A percentile compares a stretch with the other conserved stretches of the same genome.
These are phyloP conservation scores for Lasioglossum vierecki DNA, from an alignment of 2,888 invertebrate genomes.

Conservation along the genomic window DNA sequence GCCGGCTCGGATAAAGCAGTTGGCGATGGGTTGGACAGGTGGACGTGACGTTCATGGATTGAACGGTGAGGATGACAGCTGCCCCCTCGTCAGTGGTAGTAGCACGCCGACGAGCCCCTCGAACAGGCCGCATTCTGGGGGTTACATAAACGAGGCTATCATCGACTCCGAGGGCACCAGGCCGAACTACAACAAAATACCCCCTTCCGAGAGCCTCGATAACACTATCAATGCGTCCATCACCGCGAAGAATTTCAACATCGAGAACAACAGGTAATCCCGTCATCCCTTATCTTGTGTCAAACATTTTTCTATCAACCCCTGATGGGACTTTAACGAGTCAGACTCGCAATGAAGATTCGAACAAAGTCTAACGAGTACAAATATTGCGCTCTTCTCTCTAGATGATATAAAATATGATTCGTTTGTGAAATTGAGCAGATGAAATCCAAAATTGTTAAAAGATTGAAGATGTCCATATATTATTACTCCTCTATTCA, in stretches of 20 bases:
- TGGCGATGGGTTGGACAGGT: conserved; percentile 90
- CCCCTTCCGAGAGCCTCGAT: conserved; percentile 80
- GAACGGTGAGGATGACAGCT: conserved; percentile 89
- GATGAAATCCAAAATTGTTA: no score
- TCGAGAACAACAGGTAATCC: conserved; percentile 85
- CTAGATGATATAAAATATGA: no score
- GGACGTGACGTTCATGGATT: conserved; percentile 83
- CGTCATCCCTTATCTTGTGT: no score
- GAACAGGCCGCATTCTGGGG: conserved; percentile 89
- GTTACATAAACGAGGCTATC: conserved; percentile 92
- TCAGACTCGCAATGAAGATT: no score
- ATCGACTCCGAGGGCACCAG: conserved; percentile 86
- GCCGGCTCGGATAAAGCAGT: conserved; percentile 91
- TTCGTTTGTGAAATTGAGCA: no score
- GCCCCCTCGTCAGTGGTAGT: conserved; percentile 90
- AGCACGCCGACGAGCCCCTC: conserved; percentile 88
- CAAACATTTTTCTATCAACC: no score
- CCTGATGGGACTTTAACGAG: no score
- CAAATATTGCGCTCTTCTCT: no score
- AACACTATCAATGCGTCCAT: conserved; percentile 82
- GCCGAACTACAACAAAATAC: conserved; percentile 78
- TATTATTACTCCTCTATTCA: no score
- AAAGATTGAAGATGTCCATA: no score
- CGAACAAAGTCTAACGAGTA: no score
- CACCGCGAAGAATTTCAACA: conserved; percentile 86